Evolutionary conservation across 2,888 invertebrate species (phyloP), one percentile per base, ranked within the genome.

Genomic region (Phoronis australis): DNA sequence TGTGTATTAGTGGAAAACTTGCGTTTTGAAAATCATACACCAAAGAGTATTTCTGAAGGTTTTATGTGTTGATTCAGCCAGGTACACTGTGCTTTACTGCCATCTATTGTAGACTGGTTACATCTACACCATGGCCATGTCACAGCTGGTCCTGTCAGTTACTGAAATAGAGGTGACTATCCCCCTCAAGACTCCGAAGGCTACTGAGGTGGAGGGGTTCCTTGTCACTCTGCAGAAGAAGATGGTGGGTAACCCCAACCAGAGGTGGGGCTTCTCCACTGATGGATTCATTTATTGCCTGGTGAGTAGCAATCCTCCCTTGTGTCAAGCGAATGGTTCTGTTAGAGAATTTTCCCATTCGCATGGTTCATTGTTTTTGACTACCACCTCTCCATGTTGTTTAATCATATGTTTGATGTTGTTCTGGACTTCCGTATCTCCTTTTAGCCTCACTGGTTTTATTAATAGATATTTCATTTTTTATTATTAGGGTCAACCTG

Each of bases 261-360:
- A 76, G 58, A 59, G 62, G 45, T 76, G 76, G 76, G 55, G 48
- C 18, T 74, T 75, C 55, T 66, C 63, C 24, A 46, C 61, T 4
- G 69, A 73, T 50, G 75, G 71, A n/a, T 63, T 64, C 18, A 66
- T 75, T 15, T 59, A 60, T 12, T 57, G 62, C 39, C 55, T 62
- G 60, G 72, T 70, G 52, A 50, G 51, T 45, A 27, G 25, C 26
- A n/a, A 3, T 20, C 12, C 26, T 25, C 3, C 26, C 15, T 24
- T 2, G n/a, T n/a, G n/a, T n/a, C n/a, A n/a, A n/a, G n/a, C n/a
- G n/a, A n/a, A n/a, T n/a, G n/a, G n/a, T n/a, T n/a, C n/a, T n/a
- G n/a, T n/a, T n/a, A n/a, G n/a, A n/a, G n/a, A n/a, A n/a, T n/a
- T n/a, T n/a, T n/a, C n/a, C n/a, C n/a, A n/a, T n/a, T n/a, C n/a